Conservation (phyloP, 2,888 invertebrate genomes). For the Serrognathus titanus region DNA sequence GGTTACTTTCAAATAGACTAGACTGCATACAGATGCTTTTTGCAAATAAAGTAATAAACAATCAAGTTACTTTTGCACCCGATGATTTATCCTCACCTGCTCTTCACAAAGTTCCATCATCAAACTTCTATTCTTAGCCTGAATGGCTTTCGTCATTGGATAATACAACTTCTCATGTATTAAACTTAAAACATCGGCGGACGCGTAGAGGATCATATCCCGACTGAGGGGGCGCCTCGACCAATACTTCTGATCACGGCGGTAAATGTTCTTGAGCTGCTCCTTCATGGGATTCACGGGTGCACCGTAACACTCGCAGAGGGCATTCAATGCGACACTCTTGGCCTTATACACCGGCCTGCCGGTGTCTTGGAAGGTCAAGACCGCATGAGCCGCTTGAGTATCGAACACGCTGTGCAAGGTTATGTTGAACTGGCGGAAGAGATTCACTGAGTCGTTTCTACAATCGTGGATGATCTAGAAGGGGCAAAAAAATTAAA, state of each 20-base stretch:
- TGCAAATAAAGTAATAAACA: too few species aligned
- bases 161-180: slow-evolving; percentile 82
- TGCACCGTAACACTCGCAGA: slow-evolving; percentile 86
- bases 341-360: slow-evolving; percentile 94
- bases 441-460: slow-evolving; percentile 85
- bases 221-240: slow-evolving; percentile 81
- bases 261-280: slow-evolving; percentile 80
- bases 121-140: slow-evolving; percentile 66
- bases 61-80: too few species aligned
- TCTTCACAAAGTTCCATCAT: slow-evolving; percentile 85
- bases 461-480: slow-evolving; percentile 88
- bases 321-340: slow-evolving; percentile 84
- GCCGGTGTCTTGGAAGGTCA: slow-evolving; percentile 84
- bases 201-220: slow-evolving; percentile 89
- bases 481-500: slow-evolving; percentile 30
- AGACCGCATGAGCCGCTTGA: slow-evolving; percentile 79
- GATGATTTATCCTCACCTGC: slow-evolving; percentile 51
- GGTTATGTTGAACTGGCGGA: slow-evolving; percentile 79
- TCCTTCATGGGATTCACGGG: slow-evolving; percentile 89
- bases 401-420: slow-evolving; percentile 87
- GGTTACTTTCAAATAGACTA: too few species aligned
- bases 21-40: too few species aligned
- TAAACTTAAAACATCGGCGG: slow-evolving; percentile 82
- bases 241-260: slow-evolving; percentile 82
- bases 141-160: slow-evolving; percentile 67